Percentiles rank a stretch among this genome's conserved stretches.
These are phyloP conservation scores for Diplodus sargus DNA, from an alignment of 2,797 vertebrate species.

Conservation along the genomic window DNA sequence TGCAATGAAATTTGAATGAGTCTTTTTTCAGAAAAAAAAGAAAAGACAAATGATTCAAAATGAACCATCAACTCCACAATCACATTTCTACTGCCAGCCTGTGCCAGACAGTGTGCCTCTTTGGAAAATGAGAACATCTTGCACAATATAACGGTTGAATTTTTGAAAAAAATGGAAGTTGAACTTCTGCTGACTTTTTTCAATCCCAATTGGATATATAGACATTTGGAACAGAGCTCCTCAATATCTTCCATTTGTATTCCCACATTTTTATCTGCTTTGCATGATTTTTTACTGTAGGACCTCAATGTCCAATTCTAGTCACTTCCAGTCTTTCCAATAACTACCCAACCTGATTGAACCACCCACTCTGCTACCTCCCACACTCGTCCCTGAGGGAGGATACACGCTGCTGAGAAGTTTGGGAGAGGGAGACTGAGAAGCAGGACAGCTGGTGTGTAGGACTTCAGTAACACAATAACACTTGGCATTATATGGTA, in stretches of 20 bases:
- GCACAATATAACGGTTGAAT: slow-evolving; percentile 14
- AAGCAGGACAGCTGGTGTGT: slow-evolving; percentile 84
- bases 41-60: slow-evolving; percentile 42
- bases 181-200: slow-evolving; percentile 44
- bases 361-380: slow-evolving; percentile 75
- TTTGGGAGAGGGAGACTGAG: slow-evolving; percentile 72
- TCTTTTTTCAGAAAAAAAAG: background rate
- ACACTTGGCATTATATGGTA: slow-evolving; percentile 76
- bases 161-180: slow-evolving; percentile 41
- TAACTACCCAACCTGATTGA: slow-evolving; percentile 72
- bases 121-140: slow-evolving; percentile 40
- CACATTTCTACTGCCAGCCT: slow-evolving; percentile 36
- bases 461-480: slow-evolving; percentile 82
- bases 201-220: slow-evolving; percentile 34
- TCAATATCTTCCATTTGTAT: slow-evolving; percentile 53
- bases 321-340: slow-evolving; percentile 73
- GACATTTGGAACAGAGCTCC: slow-evolving; percentile 49
- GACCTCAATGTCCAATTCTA: slow-evolving; percentile 66
- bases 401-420: slow-evolving; percentile 68
- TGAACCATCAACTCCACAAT: slow-evolving; percentile 17
- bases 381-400: slow-evolving; percentile 71
- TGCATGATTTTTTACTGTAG: slow-evolving; percentile 46
- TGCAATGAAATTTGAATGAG: slow-evolving; percentile 22
- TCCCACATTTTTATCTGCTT: slow-evolving; percentile 52
- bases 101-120: background rate